These are phyloP conservation scores for Epinotia nisella DNA, from an alignment of 2,888 invertebrate species.

Conservation along the genomic window DNA sequence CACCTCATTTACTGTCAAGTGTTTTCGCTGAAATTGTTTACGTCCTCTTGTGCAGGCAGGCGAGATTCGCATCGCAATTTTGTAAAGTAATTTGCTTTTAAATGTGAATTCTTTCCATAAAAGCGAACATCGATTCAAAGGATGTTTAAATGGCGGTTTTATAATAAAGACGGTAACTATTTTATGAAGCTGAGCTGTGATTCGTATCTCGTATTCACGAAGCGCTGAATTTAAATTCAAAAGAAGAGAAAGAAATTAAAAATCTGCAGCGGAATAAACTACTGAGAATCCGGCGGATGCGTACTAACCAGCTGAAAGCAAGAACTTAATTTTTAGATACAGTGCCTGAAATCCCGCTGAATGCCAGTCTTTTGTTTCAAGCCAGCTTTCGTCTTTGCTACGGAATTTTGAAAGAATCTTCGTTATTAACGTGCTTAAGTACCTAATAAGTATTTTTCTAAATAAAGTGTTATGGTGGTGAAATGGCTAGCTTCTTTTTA, in stretches of 20 bases:
- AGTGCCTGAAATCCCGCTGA: conserved; percentile 49
- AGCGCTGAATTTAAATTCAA: conserved; percentile 67
- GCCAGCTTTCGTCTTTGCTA: conserved; percentile 29
- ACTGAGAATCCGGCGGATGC: conserved; percentile 59
- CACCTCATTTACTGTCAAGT: conserved; percentile 61
- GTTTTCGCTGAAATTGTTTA: conserved; percentile 56
- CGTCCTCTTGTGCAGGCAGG: conserved; percentile 44
- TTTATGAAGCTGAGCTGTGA: conserved; percentile 60
- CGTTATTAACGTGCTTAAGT: not conserved
- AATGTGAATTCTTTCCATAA: conserved; percentile 2
- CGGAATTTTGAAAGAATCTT: conserved; percentile 7
- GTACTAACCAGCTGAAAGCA: conserved; percentile 52
- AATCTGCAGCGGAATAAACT: conserved; percentile 65
- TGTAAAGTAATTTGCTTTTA: conserved; percentile 9
- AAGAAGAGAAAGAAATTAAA: conserved; percentile 70
- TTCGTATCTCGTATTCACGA: conserved; percentile 63
- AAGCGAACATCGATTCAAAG: conserved; percentile 26
- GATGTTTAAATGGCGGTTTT: conserved; percentile 18
- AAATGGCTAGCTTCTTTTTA: no score
- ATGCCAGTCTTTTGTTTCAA: conserved; percentile 46
- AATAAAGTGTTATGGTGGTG: not conserved
- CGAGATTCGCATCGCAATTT: conserved; percentile 16
- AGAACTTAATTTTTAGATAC: conserved; percentile 49
- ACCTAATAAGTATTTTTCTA: not conserved
- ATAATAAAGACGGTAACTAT: conserved; percentile 50